Base-by-base conservation (phyloP, 2,888 invertebrate genomes). In the Isoperla grammatica region DNA sequence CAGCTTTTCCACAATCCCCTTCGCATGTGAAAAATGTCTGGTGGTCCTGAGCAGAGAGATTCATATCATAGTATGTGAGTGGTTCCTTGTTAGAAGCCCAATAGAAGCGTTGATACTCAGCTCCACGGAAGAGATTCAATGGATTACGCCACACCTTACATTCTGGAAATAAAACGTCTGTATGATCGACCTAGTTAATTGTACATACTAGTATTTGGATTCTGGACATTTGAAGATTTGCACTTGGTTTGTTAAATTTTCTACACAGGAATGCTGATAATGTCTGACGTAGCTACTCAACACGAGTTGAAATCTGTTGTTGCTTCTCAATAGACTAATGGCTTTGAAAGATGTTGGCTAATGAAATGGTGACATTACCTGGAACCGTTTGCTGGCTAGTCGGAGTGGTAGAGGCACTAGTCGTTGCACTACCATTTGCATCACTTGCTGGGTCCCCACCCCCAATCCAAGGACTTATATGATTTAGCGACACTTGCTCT, bases 21-120 rank as follows among this genome's bases (percentile, higher is more conserved):
- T 95, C 94, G 74, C 94, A 93, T 0, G 92, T 94, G 72, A 95
- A 95, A 76, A 94, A 93, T 3, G 92, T 94, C 74, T 97, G 97
- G 76, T 99, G 98, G 77, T 98, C 98, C 77, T 98, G 97, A 17
- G 98, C 97, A 0, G 96, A 95, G 46, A 98, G 79, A 76, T 98
- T 99, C 97, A 98, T 97, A 72, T 99, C 98, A 75, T 98, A 96
- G 76, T 95, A 98, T 0, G 98, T 98, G 45, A 98, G 80, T 0
- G 98, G 96, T 67, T 98, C 95, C 71, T 94, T 92, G 67, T 88
- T 88, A 1, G 92, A 92, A 0, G 88, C 86, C 84, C 88, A 88
- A 74, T 89, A 91, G 74, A 95, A 94, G n/a, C 97, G 81, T 68
- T 92, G 90, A 76, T 98, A 99, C 74, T 98, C 98, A 0, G 96